phyloP scores from a whole-genome alignment of 2,113 vertebrate species.

The Phylloscopus trochilus region DNA sequence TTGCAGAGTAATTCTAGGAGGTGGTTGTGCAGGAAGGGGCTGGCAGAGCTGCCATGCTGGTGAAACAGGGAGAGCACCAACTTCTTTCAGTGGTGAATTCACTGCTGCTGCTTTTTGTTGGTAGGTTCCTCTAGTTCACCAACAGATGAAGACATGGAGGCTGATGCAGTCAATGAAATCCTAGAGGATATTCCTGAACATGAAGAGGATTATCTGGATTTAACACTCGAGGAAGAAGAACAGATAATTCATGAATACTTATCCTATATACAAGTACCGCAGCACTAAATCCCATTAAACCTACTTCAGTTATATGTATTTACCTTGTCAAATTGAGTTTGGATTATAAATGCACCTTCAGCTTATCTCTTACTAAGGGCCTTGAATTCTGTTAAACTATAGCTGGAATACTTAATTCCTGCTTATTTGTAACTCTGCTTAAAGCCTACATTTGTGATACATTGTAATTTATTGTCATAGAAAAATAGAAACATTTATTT shows the following conservation, averaged over 20 bases:
- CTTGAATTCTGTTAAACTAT: slow-evolving; percentile 12
- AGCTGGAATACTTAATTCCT: slow-evolving; percentile 32
- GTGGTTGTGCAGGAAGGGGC: not conserved
- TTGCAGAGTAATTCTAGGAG: not conserved
- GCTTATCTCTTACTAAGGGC: slow-evolving; percentile 48
- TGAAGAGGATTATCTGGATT: slow-evolving; percentile 94
- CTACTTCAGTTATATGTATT: not conserved
- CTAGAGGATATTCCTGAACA: slow-evolving; percentile 90
- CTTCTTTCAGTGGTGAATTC: not conserved
- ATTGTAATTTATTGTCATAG: slow-evolving; percentile 50
- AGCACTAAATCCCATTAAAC: slow-evolving; percentile 43
- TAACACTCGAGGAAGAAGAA: slow-evolving; percentile 91
- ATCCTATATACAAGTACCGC: slow-evolving; percentile 68
- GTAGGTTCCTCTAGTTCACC: slow-evolving; percentile 76
- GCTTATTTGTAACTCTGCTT: slow-evolving; percentile 52
- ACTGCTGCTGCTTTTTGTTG: not conserved
- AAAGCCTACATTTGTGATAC: slow-evolving; percentile 47
- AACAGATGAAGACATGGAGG: slow-evolving; percentile 79
- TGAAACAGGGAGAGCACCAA: not conserved
- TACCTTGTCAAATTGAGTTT: slow-evolving; percentile 34
- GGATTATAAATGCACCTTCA: slow-evolving; percentile 39
- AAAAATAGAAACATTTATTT: slow-evolving; percentile 64
- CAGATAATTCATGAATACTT: slow-evolving; percentile 83
- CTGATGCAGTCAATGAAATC: slow-evolving; percentile 87
- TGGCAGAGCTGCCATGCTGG: fast-evolving